Evolutionary conservation across 2,888 invertebrate species (phyloP).

Genomic region (Lucinisca nassula): DNA sequence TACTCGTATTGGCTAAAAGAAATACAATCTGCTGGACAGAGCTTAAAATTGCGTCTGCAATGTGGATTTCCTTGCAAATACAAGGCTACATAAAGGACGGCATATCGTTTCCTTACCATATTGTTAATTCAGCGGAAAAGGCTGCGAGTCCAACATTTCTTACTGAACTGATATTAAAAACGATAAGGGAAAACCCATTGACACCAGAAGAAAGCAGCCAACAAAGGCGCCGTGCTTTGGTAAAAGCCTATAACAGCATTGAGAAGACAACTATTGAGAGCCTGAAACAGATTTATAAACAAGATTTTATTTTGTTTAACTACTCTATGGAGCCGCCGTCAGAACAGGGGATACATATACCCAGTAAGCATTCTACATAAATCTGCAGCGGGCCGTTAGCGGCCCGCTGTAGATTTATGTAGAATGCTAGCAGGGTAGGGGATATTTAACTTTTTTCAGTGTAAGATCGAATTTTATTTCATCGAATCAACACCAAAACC

Average conservation of each 20-base stretch:
- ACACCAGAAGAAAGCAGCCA: conserved; percentile 9
- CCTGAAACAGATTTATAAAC: conserved; percentile 6
- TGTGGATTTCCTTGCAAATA: conserved; percentile 21
- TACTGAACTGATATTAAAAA: neutral
- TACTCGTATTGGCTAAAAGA: neutral
- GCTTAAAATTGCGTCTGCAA: neutral
- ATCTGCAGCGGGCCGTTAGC: no score
- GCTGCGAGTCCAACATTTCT: neutral
- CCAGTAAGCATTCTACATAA: no score
- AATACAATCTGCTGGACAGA: neutral
- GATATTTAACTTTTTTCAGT: no score
- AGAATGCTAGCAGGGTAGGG: no score
- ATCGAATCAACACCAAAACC: no score
- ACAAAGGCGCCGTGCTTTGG: conserved; percentile 7
- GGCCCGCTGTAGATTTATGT: no score
- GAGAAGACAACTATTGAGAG: neutral
- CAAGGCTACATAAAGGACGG: conserved; percentile 18
- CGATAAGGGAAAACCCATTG: neutral
- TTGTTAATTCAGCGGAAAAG: neutral
- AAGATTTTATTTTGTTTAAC: conserved; percentile 19
- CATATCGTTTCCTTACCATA: neutral
- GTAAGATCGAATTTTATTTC: no score
- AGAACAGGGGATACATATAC: no score
- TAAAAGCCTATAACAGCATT: conserved; percentile 12
- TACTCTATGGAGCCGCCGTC: neutral